These are phyloP conservation scores for Aphyosemion australe DNA, from an alignment of 2,113 vertebrate genomes.

Conservation along the genomic window DNA sequence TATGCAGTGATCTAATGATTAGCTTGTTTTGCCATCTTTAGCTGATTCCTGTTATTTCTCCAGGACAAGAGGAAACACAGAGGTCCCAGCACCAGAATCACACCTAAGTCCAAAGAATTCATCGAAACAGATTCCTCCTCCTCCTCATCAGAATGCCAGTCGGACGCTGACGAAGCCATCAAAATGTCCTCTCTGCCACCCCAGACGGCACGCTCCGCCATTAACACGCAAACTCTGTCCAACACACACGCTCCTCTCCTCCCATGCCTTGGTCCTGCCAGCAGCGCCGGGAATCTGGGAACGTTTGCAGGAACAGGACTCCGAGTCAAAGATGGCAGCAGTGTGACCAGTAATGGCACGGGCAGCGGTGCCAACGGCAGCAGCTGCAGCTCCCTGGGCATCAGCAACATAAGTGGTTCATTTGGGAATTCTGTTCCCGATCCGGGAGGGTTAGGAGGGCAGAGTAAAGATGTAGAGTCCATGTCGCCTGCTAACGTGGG, in stretches of 20 bases:
- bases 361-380: constrained; percentile 47
- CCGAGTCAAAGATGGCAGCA: constrained; percentile 58
- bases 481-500: constrained; percentile 76
- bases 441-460: constrained; percentile 80
- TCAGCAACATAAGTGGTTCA: constrained; percentile 78
- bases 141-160: constrained; percentile 91
- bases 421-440: constrained; percentile 85
- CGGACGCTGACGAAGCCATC: constrained; percentile 89
- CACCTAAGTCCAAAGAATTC: constrained; percentile 95
- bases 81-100: constrained; percentile 88
- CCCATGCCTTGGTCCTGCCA: constrained; percentile 58
- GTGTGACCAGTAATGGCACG: constrained; percentile 38
- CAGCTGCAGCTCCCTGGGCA: constrained; percentile 79
- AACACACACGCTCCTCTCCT: constrained; percentile 43
- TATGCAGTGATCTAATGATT: background rate
- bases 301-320: constrained; percentile 63
- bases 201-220: constrained; percentile 36
- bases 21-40: background rate
- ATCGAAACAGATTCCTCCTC: constrained; percentile 96
- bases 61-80: constrained; percentile 93
- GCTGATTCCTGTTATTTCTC: background rate
- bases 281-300: constrained; percentile 60
- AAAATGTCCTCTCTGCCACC: constrained; percentile 79
- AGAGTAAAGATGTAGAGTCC: constrained; percentile 77
- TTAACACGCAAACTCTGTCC: constrained; percentile 63